Conservation (phyloP, 1,140 invertebrate genomes). For the Zaprionus capensis region DNA sequence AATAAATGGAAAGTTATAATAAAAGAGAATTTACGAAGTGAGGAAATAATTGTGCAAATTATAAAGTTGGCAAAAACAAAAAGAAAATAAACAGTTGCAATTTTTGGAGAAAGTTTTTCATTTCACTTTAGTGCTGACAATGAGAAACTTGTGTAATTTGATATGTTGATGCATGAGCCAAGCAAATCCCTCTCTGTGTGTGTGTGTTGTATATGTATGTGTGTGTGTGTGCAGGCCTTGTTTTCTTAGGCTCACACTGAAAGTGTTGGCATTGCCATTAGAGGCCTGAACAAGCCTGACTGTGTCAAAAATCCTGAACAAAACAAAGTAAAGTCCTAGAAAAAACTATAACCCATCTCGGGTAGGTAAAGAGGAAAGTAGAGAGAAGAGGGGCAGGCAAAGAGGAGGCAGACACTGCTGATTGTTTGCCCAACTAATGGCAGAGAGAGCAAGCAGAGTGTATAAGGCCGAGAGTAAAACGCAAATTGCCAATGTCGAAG, state of each 20-base stretch:
- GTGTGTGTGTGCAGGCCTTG: constrained; percentile 42
- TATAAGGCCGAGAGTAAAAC: constrained; percentile 30
- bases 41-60: background rate
- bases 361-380: background rate
- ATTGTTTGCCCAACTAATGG: constrained; percentile 80
- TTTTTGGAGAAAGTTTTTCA: constrained; percentile 5
- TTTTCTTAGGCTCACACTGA: constrained; percentile 65
- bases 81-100: constrained; percentile 9
- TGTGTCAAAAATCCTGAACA: constrained; percentile 43
- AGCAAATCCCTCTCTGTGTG: constrained; percentile 13
- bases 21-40: background rate
- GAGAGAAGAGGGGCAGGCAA: background rate
- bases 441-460: constrained; percentile 17
- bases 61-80: background rate
- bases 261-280: constrained; percentile 75
- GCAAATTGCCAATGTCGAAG: constrained; percentile 57
- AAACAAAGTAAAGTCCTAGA: constrained; percentile 20
- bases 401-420: constrained; percentile 21
- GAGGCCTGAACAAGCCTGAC: constrained; percentile 64
- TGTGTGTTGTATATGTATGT: background rate
- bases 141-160: constrained; percentile 67
- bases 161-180: constrained; percentile 63
- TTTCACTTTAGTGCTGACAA: constrained; percentile 21
- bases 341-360: background rate
- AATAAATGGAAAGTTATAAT: constrained; percentile 12